Percentiles rank a stretch among this genome's conserved stretches.
Evolutionary conservation across 2,888 invertebrate species (phyloP).

Genomic region (Stenotaenia linearis): DNA sequence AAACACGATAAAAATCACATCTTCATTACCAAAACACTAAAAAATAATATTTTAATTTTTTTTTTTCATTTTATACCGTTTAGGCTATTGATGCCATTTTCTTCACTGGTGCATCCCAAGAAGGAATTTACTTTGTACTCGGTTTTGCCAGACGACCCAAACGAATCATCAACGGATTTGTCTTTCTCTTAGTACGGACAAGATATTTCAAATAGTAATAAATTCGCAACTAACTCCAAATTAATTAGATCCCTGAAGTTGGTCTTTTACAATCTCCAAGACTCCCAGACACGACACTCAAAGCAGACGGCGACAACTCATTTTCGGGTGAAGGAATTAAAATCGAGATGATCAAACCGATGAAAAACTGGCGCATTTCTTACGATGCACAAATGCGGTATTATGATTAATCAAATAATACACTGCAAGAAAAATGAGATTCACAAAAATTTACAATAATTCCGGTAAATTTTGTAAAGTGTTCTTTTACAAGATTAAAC

Average conservation of each 20-base stretch:
- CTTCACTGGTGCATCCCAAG: neutral
- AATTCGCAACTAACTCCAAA: neutral
- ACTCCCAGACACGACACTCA: neutral
- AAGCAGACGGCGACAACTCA: neutral
- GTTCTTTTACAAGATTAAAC: too few relatives aligned
- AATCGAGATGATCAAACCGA: neutral
- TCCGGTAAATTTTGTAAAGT: too few relatives aligned
- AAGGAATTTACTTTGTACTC: neutral
- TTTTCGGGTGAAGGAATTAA: neutral
- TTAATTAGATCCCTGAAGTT: neutral
- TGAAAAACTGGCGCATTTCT: neutral
- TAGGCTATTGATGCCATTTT: neutral
- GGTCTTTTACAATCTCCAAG: neutral
- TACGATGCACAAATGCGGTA: neutral
- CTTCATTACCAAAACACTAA: too few relatives aligned
- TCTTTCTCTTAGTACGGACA: neutral
- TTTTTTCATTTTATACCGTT: too few relatives aligned
- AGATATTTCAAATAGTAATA: neutral
- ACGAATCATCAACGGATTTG: neutral
- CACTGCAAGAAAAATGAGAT: too few relatives aligned
- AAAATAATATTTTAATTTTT: too few relatives aligned
- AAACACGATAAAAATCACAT: too few relatives aligned
- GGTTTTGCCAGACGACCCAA: neutral
- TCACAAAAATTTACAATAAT: too few relatives aligned
- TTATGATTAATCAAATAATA: too few relatives aligned